Evolutionary conservation across 1,140 invertebrate species (phyloP).

Genomic region (Halotydeus destructor): DNA sequence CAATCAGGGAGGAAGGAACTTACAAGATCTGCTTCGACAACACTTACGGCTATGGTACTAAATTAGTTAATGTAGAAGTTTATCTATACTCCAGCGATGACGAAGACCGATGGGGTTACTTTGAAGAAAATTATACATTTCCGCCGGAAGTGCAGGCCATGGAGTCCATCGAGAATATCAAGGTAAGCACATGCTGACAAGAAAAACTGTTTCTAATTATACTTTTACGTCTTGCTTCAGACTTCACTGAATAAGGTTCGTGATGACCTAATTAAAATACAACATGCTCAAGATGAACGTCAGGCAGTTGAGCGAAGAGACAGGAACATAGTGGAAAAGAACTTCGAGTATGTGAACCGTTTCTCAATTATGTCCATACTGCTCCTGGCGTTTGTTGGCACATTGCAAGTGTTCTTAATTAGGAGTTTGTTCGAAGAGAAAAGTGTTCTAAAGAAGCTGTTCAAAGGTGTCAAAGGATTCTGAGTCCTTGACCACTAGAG

Average conservation of each 20-base stretch:
- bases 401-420: slow-evolving; percentile 34
- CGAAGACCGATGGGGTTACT: slow-evolving; percentile 25
- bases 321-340: slow-evolving; percentile 51
- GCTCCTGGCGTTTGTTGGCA: slow-evolving; percentile 44
- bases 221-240: slow-evolving; percentile 19
- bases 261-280: slow-evolving; percentile 35
- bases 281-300: slow-evolving; percentile 45
- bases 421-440: slow-evolving; percentile 43
- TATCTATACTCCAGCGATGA: slow-evolving; percentile 37
- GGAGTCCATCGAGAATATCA: slow-evolving; percentile 17
- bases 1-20: slow-evolving; percentile 35
- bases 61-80: slow-evolving; percentile 60
- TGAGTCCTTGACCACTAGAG: too few relatives aligned
- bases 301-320: slow-evolving; percentile 50
- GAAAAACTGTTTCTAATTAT: slow-evolving; percentile 3
- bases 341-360: slow-evolving; percentile 43
- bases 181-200: slow-evolving; percentile 9
- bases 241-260: slow-evolving; percentile 35
- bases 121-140: slow-evolving; percentile 11
- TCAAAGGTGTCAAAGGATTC: too few relatives aligned
- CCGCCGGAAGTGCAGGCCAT: slow-evolving; percentile 13
- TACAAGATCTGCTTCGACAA: slow-evolving; percentile 66
- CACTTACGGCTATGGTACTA: slow-evolving; percentile 46
- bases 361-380: slow-evolving; percentile 46
- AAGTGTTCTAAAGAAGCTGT: slow-evolving; percentile 20